These are phyloP conservation scores for Scaptomyza graminum DNA, from an alignment of 1,140 invertebrate genomes.

Conservation along the genomic window DNA sequence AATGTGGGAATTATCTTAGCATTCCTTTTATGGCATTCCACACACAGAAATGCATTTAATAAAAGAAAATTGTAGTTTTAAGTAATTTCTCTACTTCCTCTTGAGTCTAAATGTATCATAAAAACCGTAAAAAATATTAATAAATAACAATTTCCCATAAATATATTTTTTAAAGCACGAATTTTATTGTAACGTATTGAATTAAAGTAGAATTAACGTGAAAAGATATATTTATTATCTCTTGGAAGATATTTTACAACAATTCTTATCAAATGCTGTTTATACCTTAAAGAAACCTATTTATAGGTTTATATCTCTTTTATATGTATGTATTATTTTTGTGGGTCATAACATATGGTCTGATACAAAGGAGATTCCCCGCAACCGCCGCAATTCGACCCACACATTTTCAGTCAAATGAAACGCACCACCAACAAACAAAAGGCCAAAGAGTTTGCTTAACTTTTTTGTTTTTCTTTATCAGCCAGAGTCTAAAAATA, in stretches of 20 bases:
- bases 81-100: too few species aligned
- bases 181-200: background rate
- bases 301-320: background rate
- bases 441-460: slow-evolving; percentile 23
- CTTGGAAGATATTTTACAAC: background rate
- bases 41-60: background rate
- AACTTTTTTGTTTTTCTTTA: slow-evolving; percentile 29
- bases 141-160: too few species aligned
- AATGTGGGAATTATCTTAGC: too few species aligned
- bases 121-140: too few species aligned
- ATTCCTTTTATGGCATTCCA: background rate
- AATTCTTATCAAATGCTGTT: background rate
- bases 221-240: background rate
- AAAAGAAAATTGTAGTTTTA: background rate
- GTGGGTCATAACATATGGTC: background rate
- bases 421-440: slow-evolving; percentile 11
- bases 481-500: slow-evolving; percentile 35
- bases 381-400: background rate
- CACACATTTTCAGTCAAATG: slow-evolving; percentile 8
- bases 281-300: background rate
- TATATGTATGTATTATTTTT: background rate
- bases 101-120: too few species aligned
- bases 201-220: background rate
- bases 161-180: too few species aligned
- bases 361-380: slow-evolving; percentile 1